A percentile compares a stretch with the other conserved stretches of the same genome.
These are phyloP conservation scores for Drosophila heteroneura DNA, from an alignment of 2,888 invertebrate genomes.

Conservation along the genomic window DNA sequence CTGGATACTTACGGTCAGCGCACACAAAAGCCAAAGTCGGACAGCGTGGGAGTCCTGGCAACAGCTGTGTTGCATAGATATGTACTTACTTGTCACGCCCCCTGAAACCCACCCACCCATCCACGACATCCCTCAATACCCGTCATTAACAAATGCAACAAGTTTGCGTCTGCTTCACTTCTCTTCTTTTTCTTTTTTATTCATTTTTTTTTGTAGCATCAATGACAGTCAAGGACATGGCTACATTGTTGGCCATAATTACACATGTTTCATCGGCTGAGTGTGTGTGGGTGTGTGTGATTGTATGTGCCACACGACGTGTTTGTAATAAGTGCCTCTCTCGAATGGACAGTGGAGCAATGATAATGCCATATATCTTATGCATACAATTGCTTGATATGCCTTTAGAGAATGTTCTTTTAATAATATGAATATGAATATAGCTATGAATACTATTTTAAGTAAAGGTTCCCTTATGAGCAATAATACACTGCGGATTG, in stretches of 20 bases:
- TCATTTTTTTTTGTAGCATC: slow-evolving; percentile 42
- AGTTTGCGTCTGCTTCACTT: slow-evolving; percentile 32
- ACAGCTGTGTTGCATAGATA: slow-evolving; percentile 14
- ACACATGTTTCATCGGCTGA: slow-evolving; percentile 68
- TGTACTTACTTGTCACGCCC: slow-evolving; percentile 19
- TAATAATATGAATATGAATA: not conserved
- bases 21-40: slow-evolving; percentile 51
- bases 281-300: slow-evolving; percentile 12
- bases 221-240: slow-evolving; percentile 72
- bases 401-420: not conserved
- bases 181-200: not conserved
- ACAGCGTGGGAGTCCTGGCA: slow-evolving; percentile 23
- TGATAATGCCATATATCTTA: not conserved
- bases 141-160: slow-evolving; percentile 56
- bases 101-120: slow-evolving; percentile 9
- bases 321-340: slow-evolving; percentile 65
- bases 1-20: slow-evolving; percentile 77
- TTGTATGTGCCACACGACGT: slow-evolving; percentile 63
- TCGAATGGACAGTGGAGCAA: slow-evolving; percentile 41
- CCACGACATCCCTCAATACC: not conserved
- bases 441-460: not conserved
- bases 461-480: not conserved
- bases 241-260: slow-evolving; percentile 72
- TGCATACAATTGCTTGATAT: not conserved
- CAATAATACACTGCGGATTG: not conserved